These are phyloP conservation scores for Serranus cabrilla DNA, from an alignment of 2,797 vertebrate genomes.

Conservation along the genomic window DNA sequence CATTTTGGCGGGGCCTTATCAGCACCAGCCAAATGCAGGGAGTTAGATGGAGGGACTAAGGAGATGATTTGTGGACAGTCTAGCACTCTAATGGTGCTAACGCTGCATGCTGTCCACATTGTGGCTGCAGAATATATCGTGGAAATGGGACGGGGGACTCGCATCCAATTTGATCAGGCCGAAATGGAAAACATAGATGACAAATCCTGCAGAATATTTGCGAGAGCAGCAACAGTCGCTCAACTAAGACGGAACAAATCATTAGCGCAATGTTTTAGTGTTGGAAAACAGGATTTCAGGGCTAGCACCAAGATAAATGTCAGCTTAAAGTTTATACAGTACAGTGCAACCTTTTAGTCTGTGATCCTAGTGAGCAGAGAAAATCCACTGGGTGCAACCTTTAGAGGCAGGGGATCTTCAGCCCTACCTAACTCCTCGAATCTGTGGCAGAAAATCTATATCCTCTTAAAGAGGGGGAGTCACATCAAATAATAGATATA, in stretches of 20 bases:
- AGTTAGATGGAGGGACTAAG: constrained; percentile 70
- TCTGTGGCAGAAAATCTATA: constrained; percentile 88
- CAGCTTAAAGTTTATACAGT: constrained; percentile 69
- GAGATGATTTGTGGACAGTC: constrained; percentile 76
- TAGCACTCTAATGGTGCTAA: constrained; percentile 58
- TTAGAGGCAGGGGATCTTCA: constrained; percentile 59
- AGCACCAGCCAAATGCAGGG: constrained; percentile 71
- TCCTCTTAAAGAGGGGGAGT: constrained; percentile 81
- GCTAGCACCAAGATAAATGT: constrained; percentile 64
- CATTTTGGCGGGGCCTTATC: constrained; percentile 77
- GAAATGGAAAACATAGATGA: constrained; percentile 40
- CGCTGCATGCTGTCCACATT: constrained; percentile 51
- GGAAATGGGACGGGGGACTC: constrained; percentile 23
- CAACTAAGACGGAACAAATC: constrained; percentile 39
- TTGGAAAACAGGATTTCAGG: constrained; percentile 48
- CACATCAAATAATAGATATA: constrained; percentile 87
- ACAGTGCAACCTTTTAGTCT: constrained; percentile 63
- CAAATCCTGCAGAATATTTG: constrained; percentile 24
- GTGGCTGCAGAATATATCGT: constrained; percentile 54
- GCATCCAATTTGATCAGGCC: constrained; percentile 41
- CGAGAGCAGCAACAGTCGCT: constrained; percentile 4
- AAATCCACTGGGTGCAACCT: constrained; percentile 76
- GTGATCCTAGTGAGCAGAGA: constrained; percentile 64
- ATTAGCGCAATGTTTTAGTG: constrained; percentile 40
- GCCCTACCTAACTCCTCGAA: constrained; percentile 65